A percentile compares a stretch with the other conserved stretches of the same genome.
These are phyloP conservation scores for Lepidochrysops patricia DNA, from an alignment of 2,888 invertebrate species.

Conservation along the genomic window DNA sequence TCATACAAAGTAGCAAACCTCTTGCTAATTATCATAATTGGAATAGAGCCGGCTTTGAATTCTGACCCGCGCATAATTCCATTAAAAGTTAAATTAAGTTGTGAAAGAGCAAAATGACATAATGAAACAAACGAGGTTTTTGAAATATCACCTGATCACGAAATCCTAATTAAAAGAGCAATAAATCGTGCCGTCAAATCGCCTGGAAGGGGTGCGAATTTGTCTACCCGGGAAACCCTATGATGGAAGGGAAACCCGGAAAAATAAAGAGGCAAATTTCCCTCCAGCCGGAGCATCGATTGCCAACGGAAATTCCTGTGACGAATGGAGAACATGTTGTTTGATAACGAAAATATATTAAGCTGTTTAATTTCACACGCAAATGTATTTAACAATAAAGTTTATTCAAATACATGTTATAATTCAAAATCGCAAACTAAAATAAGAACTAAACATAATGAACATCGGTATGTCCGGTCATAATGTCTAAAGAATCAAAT, in stretches of 20 bases:
- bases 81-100: not conserved
- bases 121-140: not conserved
- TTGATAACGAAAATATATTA: not conserved
- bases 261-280: conserved; percentile 36
- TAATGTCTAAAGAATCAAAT: not conserved
- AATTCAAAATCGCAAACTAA: no score
- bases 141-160: not conserved
- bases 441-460: conserved; percentile 14
- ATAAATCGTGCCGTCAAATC: conserved; percentile 39
- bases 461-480: conserved; percentile 22
- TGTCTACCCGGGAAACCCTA: conserved; percentile 56
- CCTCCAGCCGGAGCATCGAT: conserved; percentile 44
- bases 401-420: no score
- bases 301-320: conserved; percentile 49
- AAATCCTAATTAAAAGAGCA: conserved; percentile 19
- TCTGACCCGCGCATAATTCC: not conserved
- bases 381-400: not conserved
- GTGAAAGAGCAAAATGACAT: not conserved
- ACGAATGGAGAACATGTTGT: conserved; percentile 29
- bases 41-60: not conserved
- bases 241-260: conserved; percentile 62
- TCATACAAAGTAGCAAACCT: not conserved
- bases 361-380: not conserved
- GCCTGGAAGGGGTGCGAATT: conserved; percentile 37
- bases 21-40: not conserved